These are phyloP conservation scores for Coracias cyanogaster DNA, from an alignment of 2,797 vertebrate species.

Conservation along the genomic window DNA sequence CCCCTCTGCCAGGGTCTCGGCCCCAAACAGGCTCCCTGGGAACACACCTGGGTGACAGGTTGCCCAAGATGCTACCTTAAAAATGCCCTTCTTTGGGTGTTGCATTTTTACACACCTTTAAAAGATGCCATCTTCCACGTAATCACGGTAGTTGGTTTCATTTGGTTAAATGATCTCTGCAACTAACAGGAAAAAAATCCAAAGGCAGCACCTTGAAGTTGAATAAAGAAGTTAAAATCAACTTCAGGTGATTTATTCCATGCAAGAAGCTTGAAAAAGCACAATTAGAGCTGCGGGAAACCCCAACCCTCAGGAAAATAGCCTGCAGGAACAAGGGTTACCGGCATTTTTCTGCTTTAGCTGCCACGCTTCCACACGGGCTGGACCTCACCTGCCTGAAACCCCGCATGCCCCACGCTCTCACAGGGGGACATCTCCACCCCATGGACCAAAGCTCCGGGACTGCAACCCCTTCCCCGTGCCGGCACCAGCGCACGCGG, in stretches of 20 bases:
- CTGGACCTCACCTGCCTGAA: not conserved
- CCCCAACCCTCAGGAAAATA: not conserved
- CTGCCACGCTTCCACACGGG: accelerated
- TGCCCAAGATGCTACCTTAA: not conserved
- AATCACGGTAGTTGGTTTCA: not conserved
- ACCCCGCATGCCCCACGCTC: accelerated
- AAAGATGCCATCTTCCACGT: accelerated
- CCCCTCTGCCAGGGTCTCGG: not conserved
- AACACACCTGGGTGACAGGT: not conserved
- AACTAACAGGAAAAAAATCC: not conserved
- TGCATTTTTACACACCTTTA: accelerated
- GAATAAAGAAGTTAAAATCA: not conserved
- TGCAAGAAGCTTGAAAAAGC: not conserved
- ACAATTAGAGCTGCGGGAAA: not conserved
- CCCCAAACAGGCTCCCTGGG: not conserved
- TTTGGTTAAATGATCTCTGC: not conserved
- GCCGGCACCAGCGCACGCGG: not conserved
- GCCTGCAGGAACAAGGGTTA: not conserved
- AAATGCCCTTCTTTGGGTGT: not conserved
- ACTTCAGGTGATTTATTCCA: accelerated
- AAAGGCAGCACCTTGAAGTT: not conserved
- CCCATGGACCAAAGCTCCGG: accelerated
- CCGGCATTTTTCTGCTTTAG: not conserved
- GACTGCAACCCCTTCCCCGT: not conserved
- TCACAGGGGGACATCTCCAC: accelerated